These are phyloP conservation scores for Arctia plantaginis DNA, from an alignment of 2,888 invertebrate species.

Conservation along the genomic window DNA sequence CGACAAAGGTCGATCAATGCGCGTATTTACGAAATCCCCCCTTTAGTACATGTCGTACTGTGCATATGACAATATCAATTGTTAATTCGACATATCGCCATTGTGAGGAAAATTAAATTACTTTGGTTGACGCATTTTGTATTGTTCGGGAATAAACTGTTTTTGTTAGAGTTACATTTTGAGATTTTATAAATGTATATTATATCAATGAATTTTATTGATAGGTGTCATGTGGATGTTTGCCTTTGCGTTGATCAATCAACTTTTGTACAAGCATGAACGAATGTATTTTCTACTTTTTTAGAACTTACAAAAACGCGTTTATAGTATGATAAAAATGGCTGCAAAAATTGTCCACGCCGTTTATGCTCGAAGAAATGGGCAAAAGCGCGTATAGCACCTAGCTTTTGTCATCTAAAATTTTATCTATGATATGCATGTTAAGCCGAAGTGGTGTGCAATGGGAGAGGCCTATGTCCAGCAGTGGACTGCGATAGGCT, in stretches of 20 bases:
- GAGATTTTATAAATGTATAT: background rate
- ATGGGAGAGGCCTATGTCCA: too few species aligned
- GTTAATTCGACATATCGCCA: conserved; percentile 63
- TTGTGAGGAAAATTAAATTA: conserved; percentile 68
- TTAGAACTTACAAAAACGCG: background rate
- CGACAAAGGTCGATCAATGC: conserved; percentile 46
- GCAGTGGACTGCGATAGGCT: too few species aligned
- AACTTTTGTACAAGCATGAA: background rate
- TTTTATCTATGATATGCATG: too few species aligned
- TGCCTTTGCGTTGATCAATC: background rate
- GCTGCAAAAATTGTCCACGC: too few species aligned
- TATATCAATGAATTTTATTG: background rate
- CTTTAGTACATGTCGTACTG: conserved; percentile 31
- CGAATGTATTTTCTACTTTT: too few species aligned
- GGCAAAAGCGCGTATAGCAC: too few species aligned
- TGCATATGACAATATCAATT: conserved; percentile 63
- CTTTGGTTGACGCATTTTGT: conserved; percentile 53
- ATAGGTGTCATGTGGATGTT: background rate
- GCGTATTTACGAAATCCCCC: conserved; percentile 37
- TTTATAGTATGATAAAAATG: too few species aligned
- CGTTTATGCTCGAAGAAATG: too few species aligned
- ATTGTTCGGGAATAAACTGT: conserved; percentile 52
- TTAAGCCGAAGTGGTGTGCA: too few species aligned
- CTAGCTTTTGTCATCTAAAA: too few species aligned
- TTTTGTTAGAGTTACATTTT: background rate